These are phyloP conservation scores for Macrophya annulata DNA, from an alignment of 2,888 invertebrate species.

Conservation along the genomic window DNA sequence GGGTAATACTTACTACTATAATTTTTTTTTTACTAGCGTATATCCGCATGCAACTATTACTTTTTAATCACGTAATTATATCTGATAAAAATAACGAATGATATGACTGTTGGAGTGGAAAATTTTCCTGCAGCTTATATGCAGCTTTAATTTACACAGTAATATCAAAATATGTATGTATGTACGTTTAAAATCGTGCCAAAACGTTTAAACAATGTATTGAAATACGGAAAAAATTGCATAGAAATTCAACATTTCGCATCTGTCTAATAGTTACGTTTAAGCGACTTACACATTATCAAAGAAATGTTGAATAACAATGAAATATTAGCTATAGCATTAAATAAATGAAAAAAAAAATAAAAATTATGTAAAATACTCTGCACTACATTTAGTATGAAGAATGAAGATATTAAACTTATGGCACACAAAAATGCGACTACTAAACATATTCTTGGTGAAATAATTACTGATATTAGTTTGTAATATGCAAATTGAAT, in stretches of 20 bases:
- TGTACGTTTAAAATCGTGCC: conserved; percentile 50
- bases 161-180: conserved; percentile 45
- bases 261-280: not conserved
- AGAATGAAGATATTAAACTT: conserved; percentile 25
- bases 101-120: not conserved
- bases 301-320: conserved; percentile 28
- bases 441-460: conserved; percentile 33
- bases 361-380: conserved; percentile 2
- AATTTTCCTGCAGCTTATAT: conserved; percentile 18
- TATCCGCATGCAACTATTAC: conserved; percentile 24
- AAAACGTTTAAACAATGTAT: conserved; percentile 23
- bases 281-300: conserved; percentile 17
- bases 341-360: not conserved
- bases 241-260: not conserved
- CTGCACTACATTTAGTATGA: conserved; percentile 24
- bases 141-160: conserved; percentile 34
- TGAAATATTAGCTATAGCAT: conserved; percentile 25
- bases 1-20: conserved; percentile 41
- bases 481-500: conserved; percentile 27
- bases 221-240: not conserved
- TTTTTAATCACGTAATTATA: conserved; percentile 25
- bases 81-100: conserved; percentile 5
- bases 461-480: conserved; percentile 15
- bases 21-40: conserved; percentile 19
- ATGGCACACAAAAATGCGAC: conserved; percentile 5